These are phyloP conservation scores for Hippoglossus stenolepis DNA, from an alignment of 2,113 vertebrate species.

Conservation along the genomic window DNA sequence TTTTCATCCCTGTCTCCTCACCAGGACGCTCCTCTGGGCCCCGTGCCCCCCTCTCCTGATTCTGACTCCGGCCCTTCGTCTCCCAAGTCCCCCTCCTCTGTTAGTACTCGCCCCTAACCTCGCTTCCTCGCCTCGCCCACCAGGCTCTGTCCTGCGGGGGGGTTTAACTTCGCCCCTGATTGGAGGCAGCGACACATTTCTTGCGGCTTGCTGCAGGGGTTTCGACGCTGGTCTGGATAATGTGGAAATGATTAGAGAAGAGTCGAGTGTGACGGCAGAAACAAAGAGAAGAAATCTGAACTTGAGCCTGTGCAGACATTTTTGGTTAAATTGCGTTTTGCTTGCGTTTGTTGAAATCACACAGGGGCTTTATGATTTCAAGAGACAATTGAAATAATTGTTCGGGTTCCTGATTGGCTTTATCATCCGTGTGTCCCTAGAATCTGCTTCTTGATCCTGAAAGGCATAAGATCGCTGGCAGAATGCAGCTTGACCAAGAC, in stretches of 20 bases:
- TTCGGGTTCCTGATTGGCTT: background rate
- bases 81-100: conserved; percentile 90
- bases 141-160: background rate
- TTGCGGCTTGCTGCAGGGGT: conserved; percentile 23
- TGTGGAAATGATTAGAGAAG: background rate
- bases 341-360: background rate
- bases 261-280: no score
- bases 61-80: conserved; percentile 90
- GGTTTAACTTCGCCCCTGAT: background rate
- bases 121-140: background rate
- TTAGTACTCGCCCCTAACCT: conserved; percentile 84
- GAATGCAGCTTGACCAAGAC: background rate
- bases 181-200: no score
- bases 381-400: no score
- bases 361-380: background rate
- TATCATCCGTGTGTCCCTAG: background rate
- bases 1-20: conserved; percentile 61
- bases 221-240: conserved; percentile 40
- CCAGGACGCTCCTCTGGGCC: conserved; percentile 85
- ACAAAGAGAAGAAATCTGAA: background rate
- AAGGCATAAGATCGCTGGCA: background rate
- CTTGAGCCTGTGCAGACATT: conserved; percentile 35
- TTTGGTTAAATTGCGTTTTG: background rate
- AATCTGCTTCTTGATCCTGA: background rate
- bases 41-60: conserved; percentile 87